Evolutionary conservation across 2,113 vertebrate species (phyloP), one percentile per base, ranked within the genome.

Genomic region (Acrocephalus arundinaceus): DNA sequence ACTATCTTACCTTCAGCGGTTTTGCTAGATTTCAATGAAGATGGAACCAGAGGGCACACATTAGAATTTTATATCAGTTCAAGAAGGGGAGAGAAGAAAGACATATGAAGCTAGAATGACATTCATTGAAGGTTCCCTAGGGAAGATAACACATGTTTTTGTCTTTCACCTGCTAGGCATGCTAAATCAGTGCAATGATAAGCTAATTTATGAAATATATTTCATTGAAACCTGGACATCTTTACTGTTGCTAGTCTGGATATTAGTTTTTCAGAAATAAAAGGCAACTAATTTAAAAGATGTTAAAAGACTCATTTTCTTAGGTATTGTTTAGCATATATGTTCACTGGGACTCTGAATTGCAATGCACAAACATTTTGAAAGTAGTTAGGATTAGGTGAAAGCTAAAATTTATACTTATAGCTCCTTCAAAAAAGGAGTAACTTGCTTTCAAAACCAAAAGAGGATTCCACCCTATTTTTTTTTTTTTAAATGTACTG

Each of bases 101-200:
- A 98, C 98, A 97, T 98, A 99, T 98, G 98, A 98, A 98, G 97
- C 97, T 98, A 96, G 97, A 98, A 98, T 98, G 98, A 98, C 98
- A 98, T 98, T 98, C 98, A 97, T 93, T 98, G 98, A 98, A 98
- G 98, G 98, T 98, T 98, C 98, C 97, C 98, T 97, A 97, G 98
- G 98, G 98, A 98, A 98, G 98, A 98, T 98, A 98, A 98, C 98
- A 99, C 98, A 98, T 98, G 98, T 98, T 98, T 98, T 98, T 98
- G 97, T 97, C 98, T 98, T 98, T 98, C 97, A 98, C 98, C 98
- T 99, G 98, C 98, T 98, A 98, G 98, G 98, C 98, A 98, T 98
- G 98, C 98, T 98, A 98, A 98, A 98, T 98, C 98, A 98, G 97
- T 97, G 97, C 97, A 97, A 98, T 98, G 98, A 98, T 98, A 98